Base-by-base conservation (phyloP, 2,888 invertebrate genomes). In the Agrilus mali region DNA sequence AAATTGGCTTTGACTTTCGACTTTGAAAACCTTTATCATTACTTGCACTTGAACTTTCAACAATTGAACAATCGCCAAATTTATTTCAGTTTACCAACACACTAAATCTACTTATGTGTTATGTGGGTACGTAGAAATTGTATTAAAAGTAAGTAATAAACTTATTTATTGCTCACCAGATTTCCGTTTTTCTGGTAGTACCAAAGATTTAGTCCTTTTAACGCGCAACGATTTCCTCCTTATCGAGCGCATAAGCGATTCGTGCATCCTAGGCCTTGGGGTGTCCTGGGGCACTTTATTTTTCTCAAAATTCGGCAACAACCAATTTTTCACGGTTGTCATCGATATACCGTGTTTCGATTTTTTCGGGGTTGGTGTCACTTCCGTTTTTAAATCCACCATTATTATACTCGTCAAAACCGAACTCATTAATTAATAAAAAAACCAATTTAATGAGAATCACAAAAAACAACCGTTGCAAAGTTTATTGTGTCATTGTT, bases 321-420 rank as follows among this genome's bases (percentile, higher is more conserved):
- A 78, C 71, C 83, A 83, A 65, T 82, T 83, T 63, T 82, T 82
- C 36, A 82, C 81, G 22, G 80, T 79, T 62, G 79, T 71, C 78
- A 82, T 80, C 57, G 68, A 63, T 36, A 67, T 53, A 14, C 65
- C 61, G 44, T 56, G 53, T 42, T 60, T 57, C 7, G 62, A 55
- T 48, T 66, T 66, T 49, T 64, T 64, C 45, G 62, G 60, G 38
- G 63, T 61, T n/a, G 58, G 55, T 42, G 57, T 51, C 37, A 57
- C 55, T 39, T 64, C 64, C 47, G 58, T 60, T 45, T 64, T 63
- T 42, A 65, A 55, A 53, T 66, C 66, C 34, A 66, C 64, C 66
- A 66, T 66, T 36, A 44, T 46, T 36, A 42, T 36, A 45, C 39
- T 45, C 36, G 34, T 31, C 31, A 22, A 41, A 44, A 35, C 45